Evolutionary conservation across 37 sponge, comb jelly and placozoan genomes (phyloP).

Genomic region (Halichondria panicea): DNA sequence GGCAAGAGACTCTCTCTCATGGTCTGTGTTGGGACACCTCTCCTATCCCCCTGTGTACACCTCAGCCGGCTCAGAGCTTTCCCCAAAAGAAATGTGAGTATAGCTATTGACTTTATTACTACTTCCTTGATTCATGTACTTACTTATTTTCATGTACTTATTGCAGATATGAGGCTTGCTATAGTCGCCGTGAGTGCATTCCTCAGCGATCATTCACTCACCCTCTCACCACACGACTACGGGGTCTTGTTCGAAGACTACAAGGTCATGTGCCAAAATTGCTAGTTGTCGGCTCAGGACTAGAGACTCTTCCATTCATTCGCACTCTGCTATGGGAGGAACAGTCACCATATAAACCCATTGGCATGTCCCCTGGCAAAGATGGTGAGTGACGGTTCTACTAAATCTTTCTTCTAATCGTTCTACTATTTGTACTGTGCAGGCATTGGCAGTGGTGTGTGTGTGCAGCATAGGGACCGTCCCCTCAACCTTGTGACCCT

Average conservation of each 20-base stretch:
- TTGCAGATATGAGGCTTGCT: constrained; percentile 33
- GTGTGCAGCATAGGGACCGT: constrained; percentile 35
- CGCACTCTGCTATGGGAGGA: constrained; percentile 31
- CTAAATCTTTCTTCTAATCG: not conserved
- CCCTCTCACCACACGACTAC: constrained; percentile 12
- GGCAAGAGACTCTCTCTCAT: constrained; percentile 28
- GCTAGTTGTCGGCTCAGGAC: constrained; percentile 70
- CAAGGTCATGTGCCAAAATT: constrained; percentile 31
- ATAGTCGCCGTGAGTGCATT: not conserved
- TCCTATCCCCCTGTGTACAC: constrained; percentile 61
- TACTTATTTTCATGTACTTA: too few relatives aligned
- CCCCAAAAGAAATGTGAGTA: constrained; percentile 55
- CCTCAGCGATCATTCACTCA: constrained; percentile 28
- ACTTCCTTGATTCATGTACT: not conserved
- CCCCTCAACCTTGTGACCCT: constrained; percentile 60
- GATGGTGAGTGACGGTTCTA: constrained; percentile 39
- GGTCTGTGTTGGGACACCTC: constrained; percentile 54
- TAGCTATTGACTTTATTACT: not conserved
- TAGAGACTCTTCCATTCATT: constrained; percentile 53
- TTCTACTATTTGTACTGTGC: not conserved
- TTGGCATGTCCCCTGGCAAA: constrained; percentile 55
- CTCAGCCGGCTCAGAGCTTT: constrained; percentile 26
- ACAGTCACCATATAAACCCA: constrained; percentile 46
- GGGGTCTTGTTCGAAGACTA: constrained; percentile 14
- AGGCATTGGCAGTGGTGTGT: constrained; percentile 71